A percentile compares a stretch with the other conserved stretches of the same genome.
phyloP scores from a whole-genome alignment of 1,140 invertebrate genomes.

The Eciton burchellii region DNA sequence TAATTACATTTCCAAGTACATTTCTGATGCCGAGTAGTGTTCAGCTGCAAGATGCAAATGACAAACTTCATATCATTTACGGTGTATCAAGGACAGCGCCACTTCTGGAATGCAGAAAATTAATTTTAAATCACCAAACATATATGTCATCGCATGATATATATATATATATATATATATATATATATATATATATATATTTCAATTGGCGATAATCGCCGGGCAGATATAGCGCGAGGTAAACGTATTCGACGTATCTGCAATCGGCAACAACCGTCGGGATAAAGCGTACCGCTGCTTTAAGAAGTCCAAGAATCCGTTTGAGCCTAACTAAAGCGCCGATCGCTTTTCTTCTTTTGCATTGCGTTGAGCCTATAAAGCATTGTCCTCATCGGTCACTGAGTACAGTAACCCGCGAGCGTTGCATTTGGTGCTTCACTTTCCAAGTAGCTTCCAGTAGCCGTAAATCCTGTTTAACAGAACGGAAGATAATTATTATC shows the following conservation, averaged over 20 bases:
- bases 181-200: no score
- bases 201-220: background rate
- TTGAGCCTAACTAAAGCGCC: conserved; percentile 81
- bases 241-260: background rate
- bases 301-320: conserved; percentile 76
- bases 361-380: conserved; percentile 81
- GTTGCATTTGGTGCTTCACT: conserved; percentile 65
- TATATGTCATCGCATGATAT: background rate
- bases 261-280: background rate
- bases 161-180: no score
- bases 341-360: conserved; percentile 75
- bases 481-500: conserved; percentile 23
- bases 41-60: no score
- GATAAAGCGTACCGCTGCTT: conserved; percentile 43
- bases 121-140: background rate
- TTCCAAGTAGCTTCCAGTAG: conserved; percentile 23
- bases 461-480: conserved; percentile 28
- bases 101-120: no score
- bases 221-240: background rate
- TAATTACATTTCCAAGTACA: conserved; percentile 7
- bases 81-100: no score
- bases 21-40: no score
- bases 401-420: conserved; percentile 80
- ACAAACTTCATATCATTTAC: no score
- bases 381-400: conserved; percentile 74